These are phyloP conservation scores for Drosophila conformis DNA, from an alignment of 2,888 invertebrate species.

Conservation along the genomic window DNA sequence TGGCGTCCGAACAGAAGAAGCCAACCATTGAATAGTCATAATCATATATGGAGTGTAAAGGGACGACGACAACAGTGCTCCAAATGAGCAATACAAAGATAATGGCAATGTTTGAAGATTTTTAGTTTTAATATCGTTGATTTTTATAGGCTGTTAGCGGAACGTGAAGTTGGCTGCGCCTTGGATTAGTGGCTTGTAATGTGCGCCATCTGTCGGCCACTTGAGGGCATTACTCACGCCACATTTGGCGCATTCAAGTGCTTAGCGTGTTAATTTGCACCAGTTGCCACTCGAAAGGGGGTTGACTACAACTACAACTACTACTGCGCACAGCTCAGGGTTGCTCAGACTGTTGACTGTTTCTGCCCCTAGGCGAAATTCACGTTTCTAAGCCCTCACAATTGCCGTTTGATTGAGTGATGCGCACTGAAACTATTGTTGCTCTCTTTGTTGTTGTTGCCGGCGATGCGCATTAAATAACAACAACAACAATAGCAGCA, in stretches of 20 bases:
- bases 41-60: conserved; percentile 20
- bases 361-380: conserved; percentile 29
- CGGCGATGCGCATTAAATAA: conserved; percentile 50
- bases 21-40: conserved; percentile 59
- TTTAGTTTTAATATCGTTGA: conserved; percentile 64
- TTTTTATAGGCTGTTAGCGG: conserved; percentile 40
- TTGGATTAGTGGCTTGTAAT: conserved; percentile 73
- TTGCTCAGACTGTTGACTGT: conserved; percentile 20
- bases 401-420: conserved; percentile 84
- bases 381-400: conserved; percentile 73
- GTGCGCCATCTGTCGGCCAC: conserved; percentile 74
- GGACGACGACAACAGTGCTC: background rate
- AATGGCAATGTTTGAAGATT: conserved; percentile 48
- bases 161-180: conserved; percentile 18
- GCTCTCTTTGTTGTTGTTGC: conserved; percentile 19
- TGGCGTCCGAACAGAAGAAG: conserved; percentile 47
- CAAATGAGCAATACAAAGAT: conserved; percentile 27
- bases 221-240: conserved; percentile 83
- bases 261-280: conserved; percentile 84
- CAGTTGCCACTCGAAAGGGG: conserved; percentile 55
- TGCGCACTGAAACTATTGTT: conserved; percentile 47
- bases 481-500: conserved; percentile 24
- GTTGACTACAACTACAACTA: conserved; percentile 10
- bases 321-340: background rate
- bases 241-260: conserved; percentile 83